Base-by-base conservation (phyloP, 2,888 invertebrate species). In the Tipula unca region DNA sequence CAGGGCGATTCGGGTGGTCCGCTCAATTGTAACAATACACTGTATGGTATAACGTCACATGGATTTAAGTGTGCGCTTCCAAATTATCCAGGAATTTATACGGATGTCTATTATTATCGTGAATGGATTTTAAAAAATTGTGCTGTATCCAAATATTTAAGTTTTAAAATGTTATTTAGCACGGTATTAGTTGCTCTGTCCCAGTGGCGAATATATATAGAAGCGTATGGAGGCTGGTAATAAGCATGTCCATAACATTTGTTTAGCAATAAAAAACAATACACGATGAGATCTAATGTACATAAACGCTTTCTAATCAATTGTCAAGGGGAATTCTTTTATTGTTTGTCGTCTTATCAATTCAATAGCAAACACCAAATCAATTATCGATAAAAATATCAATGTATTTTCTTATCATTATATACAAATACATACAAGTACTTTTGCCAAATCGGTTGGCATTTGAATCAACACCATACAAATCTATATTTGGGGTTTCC, bases 1-100 rank as follows among this genome's bases (percentile, higher is more conserved):
- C 86, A 86, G 25, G 86, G 86, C 35, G 86, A 86, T 35, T 86
- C 86, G 48, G 86, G 86, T 32, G 86, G 86, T 3, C 86, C 86
- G 39, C 35, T 86, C 17, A 10, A n/a, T 13, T 86, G 84, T 32
- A 29, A 54, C 13, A 84, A 54, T 32, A 25, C n/a, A 20, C 14
- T 84, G 1, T 35, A 29, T 25, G 86, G 86, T 3, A 32, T 86
- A 17, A 84, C 84, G 8, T 84, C 84, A 13, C 17, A 84, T 35
- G 86, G 86, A 5, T 10, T 29, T 5, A 2, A 14, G n/a, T 84
- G 84, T 84, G 84, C 84, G 13, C 13, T n/a, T 2, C 20, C 36
- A 1, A 20, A 13, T 2, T 14, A 13, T 8, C 84, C 84, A 0
- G 84, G 84, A 20, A 39, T 84, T 10, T 84, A 84, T 39, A 36